phyloP scores from a whole-genome alignment of 2,888 invertebrate genomes.

The Lathronympha strigana region DNA sequence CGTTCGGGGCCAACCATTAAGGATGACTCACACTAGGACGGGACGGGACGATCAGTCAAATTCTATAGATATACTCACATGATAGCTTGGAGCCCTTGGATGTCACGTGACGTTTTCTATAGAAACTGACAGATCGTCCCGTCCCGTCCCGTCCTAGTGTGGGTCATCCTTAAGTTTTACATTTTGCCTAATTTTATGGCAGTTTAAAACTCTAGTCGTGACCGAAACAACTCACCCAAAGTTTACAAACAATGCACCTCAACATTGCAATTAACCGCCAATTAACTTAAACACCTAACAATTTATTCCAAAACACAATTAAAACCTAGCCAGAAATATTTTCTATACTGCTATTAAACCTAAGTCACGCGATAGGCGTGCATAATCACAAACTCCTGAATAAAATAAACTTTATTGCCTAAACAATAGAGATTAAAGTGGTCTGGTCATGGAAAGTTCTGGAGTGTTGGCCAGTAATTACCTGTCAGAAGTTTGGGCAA shows the following conservation, averaged over 20 bases:
- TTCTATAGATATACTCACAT: no score
- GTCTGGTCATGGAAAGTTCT: not conserved
- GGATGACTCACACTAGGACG: no score
- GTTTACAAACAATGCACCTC: not conserved
- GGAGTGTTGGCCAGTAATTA: slow-evolving; percentile 39
- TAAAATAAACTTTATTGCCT: not conserved
- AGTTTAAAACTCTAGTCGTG: no score
- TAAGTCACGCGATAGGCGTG: slow-evolving; percentile 32
- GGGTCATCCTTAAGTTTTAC: no score
- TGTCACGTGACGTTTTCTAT: no score
- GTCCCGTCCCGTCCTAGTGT: no score
- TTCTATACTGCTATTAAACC: slow-evolving; percentile 30
- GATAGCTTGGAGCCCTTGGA: no score
- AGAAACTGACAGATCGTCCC: no score
- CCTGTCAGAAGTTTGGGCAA: slow-evolving; percentile 39
- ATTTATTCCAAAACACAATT: slow-evolving; percentile 30
- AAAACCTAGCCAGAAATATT: slow-evolving; percentile 33
- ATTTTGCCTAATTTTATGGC: no score
- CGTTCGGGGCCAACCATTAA: no score
- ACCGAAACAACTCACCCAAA: slow-evolving; percentile 2
- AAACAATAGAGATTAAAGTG: not conserved
- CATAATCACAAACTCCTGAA: not conserved
- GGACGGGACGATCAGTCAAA: no score
- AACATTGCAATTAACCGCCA: not conserved
- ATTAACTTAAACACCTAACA: slow-evolving; percentile 14